These are phyloP conservation scores for Dolichopus griseipennis DNA, from an alignment of 2,888 invertebrate species.

Conservation along the genomic window DNA sequence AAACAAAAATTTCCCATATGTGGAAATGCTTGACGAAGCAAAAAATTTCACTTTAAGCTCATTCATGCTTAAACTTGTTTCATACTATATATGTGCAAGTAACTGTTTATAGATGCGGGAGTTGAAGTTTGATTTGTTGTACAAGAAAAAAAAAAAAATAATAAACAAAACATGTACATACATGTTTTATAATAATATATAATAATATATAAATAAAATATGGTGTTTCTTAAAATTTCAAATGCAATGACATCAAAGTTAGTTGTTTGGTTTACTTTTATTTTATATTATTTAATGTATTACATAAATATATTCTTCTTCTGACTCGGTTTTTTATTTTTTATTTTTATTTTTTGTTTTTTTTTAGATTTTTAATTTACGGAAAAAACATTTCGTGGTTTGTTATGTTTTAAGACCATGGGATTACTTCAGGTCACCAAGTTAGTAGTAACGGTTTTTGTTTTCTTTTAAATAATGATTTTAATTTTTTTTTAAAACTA, in stretches of 20 bases:
- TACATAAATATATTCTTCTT: background rate
- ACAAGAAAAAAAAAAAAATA: background rate
- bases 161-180: background rate
- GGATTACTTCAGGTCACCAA: conserved; percentile 2
- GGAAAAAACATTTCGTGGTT: background rate
- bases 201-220: background rate
- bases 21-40: conserved; percentile 2
- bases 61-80: background rate
- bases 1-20: background rate
- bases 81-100: background rate
- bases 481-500: no score
- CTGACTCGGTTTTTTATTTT: background rate
- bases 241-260: background rate
- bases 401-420: background rate
- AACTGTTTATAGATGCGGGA: background rate
- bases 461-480: no score
- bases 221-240: background rate
- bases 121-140: background rate
- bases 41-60: background rate
- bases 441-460: background rate
- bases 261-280: background rate
- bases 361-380: background rate
- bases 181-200: no score
- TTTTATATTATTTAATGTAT: no score
- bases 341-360: background rate